phyloP scores from a whole-genome alignment of 1,140 invertebrate genomes.

The roundworm (Caenorhabditis elegans) region WBcel235 BX284603.4:4735001-4735500 shows the following conservation, averaged over 20 bases:
- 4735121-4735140: slow-evolving; percentile 70
- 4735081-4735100: slow-evolving; percentile 73
- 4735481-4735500: too few relatives aligned
- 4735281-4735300: slow-evolving; percentile 71
- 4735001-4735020: slow-evolving; percentile 69
- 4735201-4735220: slow-evolving; percentile 72
- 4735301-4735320: slow-evolving; percentile 13
- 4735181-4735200: slow-evolving; percentile 72
- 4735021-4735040: slow-evolving; percentile 60
- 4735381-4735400: too few relatives aligned
- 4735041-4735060: slow-evolving; percentile 55
- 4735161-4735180: slow-evolving; percentile 26
- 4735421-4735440: too few relatives aligned
- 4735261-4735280: slow-evolving; percentile 54
- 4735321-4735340: too few relatives aligned
- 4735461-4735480: too few relatives aligned
- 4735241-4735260: slow-evolving; percentile 68
- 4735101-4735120: slow-evolving; percentile 73
- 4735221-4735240: slow-evolving; percentile 68
- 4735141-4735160: too few relatives aligned
- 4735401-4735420: too few relatives aligned
- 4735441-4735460: too few relatives aligned
- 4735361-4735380: too few relatives aligned
- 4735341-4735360: too few relatives aligned
- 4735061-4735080: slow-evolving; percentile 72